Base-by-base conservation (phyloP, 2,888 invertebrate genomes). In the Pediacus dermestoides region DNA sequence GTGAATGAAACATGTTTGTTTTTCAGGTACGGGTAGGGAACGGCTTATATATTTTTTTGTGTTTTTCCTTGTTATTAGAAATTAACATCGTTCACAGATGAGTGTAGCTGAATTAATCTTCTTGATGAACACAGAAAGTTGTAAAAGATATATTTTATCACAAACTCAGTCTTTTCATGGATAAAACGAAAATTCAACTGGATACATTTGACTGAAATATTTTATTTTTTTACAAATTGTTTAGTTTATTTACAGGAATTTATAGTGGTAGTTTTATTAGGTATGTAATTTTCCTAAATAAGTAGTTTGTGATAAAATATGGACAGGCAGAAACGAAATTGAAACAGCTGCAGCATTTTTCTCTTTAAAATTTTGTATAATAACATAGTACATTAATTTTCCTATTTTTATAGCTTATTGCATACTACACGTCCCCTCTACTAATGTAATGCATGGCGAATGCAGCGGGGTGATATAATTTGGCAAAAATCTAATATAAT, bases 21-120 rank as follows among this genome's bases (percentile, higher is more conserved):
- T 55, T 48, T 66, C 66, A 66, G 66, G 66, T 66, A 66, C 66
- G 55, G 63, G 52, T 61, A 61, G 64, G 63, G 58, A 64, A 66
- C 64, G 63, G 58, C n/a, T 16, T 31, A 11, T 31, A 8, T 16
- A 3, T 6, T 16, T 31, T 10, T 26, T 18, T 8, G 21, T 18
- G 6, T 18, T n/a, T n/a, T n/a, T n/a, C n/a, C n/a, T n/a, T n/a
- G n/a, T n/a, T n/a, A n/a, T n/a, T n/a, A n/a, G n/a, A n/a, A n/a
- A n/a, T n/a, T n/a, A n/a, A n/a, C n/a, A n/a, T n/a, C n/a, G n/a
- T n/a, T n/a, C n/a, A n/a, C n/a, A n/a, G n/a, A n/a, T n/a, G n/a
- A n/a, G n/a, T n/a, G n/a, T n/a, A n/a, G n/a, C n/a, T n/a, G n/a
- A n/a, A n/a, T n/a, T n/a, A n/a, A n/a, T n/a, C n/a, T n/a, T n/a